Evolutionary conservation across 2,113 vertebrate species (phyloP), one percentile per base, ranked within the genome.

Genomic region (Spizaetus ornatus): DNA sequence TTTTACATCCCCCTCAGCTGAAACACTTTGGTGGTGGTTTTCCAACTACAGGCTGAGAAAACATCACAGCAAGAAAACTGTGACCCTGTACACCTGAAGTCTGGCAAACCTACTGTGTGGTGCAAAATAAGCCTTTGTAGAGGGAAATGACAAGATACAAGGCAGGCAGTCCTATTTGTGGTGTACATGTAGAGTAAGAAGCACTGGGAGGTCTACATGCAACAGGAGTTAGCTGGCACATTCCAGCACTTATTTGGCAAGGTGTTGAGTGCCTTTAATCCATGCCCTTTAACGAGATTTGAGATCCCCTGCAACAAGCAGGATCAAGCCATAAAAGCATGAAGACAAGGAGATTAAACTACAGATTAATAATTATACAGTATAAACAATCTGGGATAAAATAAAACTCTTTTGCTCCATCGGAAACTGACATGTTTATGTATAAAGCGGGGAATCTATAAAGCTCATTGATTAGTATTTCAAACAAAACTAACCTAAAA

Each of bases 391-490:
- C 55, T 50, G 38, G 50, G 86, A 91, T 95, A 50, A 91, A 95
- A 84, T 12, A 88, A 72, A 89, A 53, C 53, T 79, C 47, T 76
- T 22, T n/a, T 2, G 9, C 23, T 91, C 62, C 67, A 58, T 5
- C 66, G 74, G 81, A 88, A 87, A 95, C 58, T 85, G 93, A 52
- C 42, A 62, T 43, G 34, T 91, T 93, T 88, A 86, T 36, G 27
- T 82, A 77, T 34, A 93, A 95, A 97, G 94, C 0, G 1, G 52
- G 72, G 55, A 83, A 89, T 82, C 82, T 83, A 97, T 94, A 88
- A 91, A 82, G 74, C 27, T 82, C 74, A 96, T 91, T 71, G 65
- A 97, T 96, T 83, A 84, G 69, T 89, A 87, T 61, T 94, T 91
- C 82, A 90, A 69, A 88, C 0, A 0, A 94, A 86, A 84, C 59